These are phyloP conservation scores for Alces alces DNA, from an alignment of 2,113 vertebrate genomes.

Conservation along the genomic window DNA sequence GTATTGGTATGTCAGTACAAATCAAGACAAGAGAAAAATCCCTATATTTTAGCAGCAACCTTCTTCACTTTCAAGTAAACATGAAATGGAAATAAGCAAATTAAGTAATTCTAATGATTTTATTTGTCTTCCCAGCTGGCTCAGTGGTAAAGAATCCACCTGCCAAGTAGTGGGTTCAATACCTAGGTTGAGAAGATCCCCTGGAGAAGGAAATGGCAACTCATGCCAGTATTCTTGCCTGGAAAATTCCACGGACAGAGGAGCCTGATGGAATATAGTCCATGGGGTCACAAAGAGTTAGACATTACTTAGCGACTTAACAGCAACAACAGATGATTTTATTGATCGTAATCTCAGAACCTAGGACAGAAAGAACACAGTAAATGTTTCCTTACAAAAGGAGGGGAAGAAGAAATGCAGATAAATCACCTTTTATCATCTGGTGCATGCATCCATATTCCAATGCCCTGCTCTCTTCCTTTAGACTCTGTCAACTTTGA, in stretches of 20 bases:
- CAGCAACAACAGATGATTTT: background rate
- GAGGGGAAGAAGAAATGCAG: background rate
- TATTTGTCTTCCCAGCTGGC: background rate
- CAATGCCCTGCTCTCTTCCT: background rate
- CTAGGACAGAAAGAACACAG: background rate
- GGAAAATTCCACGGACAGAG: background rate
- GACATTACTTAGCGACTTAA: background rate
- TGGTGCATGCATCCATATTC: background rate
- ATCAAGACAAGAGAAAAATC: background rate
- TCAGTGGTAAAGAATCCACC: background rate
- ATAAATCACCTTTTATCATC: background rate
- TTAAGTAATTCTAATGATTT: background rate
- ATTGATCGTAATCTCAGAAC: background rate
- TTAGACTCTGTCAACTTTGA: background rate
- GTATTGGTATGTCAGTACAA: background rate
- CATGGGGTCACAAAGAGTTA: background rate
- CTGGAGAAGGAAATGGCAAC: background rate
- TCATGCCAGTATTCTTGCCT: background rate
- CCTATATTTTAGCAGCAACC: background rate
- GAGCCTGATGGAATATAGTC: background rate
- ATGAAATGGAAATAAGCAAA: background rate
- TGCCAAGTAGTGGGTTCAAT: background rate
- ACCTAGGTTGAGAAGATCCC: background rate
- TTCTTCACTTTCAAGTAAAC: background rate
- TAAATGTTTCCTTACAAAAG: background rate